Base-by-base conservation (phyloP, 2,797 vertebrate species). In the Liasis olivaceus region DNA sequence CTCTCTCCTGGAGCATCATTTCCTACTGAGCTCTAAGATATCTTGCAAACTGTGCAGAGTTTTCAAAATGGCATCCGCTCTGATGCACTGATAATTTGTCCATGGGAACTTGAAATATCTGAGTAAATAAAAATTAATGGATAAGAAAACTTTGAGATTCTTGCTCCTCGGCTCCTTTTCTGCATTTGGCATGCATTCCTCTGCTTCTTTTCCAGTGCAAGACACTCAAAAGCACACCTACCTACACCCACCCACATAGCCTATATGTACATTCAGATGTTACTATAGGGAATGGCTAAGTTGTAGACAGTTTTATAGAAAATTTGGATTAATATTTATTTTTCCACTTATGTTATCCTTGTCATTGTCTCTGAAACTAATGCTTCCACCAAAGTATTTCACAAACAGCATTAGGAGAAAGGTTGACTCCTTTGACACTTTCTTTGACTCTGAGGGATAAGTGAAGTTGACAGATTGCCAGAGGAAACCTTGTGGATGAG, bases 21-120 rank as follows among this genome's bases (percentile, higher is more conserved):
- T 22, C 60, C 36, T 77, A 72, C 42, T 92, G 58, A 69, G 94
- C 60, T 36, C 36, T 85, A 66, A 93, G 93, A 17, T 22, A 26
- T 89, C 95, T 95, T 87, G 92, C 87, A 94, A 93, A 97, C 22
- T 92, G 93, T 94, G 95, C 91, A 96, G 94, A 94, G 94, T 94
- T 95, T 90, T 93, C 47, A 2, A 90, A 89, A 92, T 54, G 95
- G 94, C 93, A 95, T 86, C 90, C 90, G 92, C 90, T 92, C 17
- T 47, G 88, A 81, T 59, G 90, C 87, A 90, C 87, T 91, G 69
- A 90, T 91, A 87, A 58, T 81, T 3, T 12, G 89, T 59, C 95
- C 93, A 93, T 87, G 89, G 95, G 95, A 95, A 96, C 92, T 93
- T 93, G n/a, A 4, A 94, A 90, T 92, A 91, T 92, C 58, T 85